Base-by-base conservation (phyloP, 2,797 vertebrate species). In the Babyrousa celebensis region DNA sequence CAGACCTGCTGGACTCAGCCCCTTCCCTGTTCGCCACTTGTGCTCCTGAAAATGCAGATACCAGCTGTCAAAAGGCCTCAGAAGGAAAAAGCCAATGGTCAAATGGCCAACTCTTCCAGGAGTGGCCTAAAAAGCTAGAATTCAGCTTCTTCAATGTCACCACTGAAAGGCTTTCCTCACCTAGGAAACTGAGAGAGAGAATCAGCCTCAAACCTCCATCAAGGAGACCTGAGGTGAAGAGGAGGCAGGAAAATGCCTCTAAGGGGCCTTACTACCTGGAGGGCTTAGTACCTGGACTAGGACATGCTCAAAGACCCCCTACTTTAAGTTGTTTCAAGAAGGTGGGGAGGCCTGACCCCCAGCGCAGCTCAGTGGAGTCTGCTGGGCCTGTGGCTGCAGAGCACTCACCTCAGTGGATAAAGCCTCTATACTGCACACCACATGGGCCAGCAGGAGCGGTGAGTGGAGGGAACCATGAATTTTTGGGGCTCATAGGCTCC, bases 271-370 rank as follows among this genome's bases (percentile, higher is more conserved):
- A 62, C 60, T 62, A 62, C 60, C 60, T 20, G 16, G 97, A 95
- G 95, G 14, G 97, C 98, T 21, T 99, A 99, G 70, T 96, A 96
- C 0, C 97, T 99, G 93, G 98, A 99, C 68, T 98, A 98, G 96
- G 98, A 99, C 36, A 99, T 98, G 84, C 97, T 99, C 62, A 98
- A 99, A 11, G 98, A 99, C 95, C 99, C 99, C 99, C 5, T 98
- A 99, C 97, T 99, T 99, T 62, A 99, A 99, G 95, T 99, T 99
- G 0, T 99, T 99, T 97, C 98, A 98, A 79, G 98, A 7, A 29
- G 12, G 7, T 58, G 94, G 90, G 27, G 78, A 71, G 25, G 11
- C 0, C 89, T 7, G 36, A 11, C 21, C 52, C 43, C 36, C 89
- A 70, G 62, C 96, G 7, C 3, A 14, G 5, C 10, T 7, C 3